Evolutionary conservation across 2,113 vertebrate genomes (phyloP).

Genomic region (Dasyornis broadbenti): DNA sequence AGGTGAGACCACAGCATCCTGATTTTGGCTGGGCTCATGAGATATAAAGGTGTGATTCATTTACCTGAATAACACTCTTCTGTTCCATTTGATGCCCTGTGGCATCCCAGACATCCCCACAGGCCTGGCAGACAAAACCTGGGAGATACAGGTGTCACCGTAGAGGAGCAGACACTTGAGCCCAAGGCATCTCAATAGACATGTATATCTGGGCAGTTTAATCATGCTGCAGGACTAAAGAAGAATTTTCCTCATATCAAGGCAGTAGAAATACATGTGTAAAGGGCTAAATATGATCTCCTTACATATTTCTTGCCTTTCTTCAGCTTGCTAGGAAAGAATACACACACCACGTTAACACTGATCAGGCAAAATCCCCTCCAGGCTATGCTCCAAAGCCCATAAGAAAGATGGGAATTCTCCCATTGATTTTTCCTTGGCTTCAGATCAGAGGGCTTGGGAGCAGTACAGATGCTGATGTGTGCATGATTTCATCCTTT

Average conservation of each 20-base stretch:
- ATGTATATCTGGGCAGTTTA: background rate
- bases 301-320: background rate
- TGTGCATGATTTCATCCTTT: background rate
- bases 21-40: background rate
- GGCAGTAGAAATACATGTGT: background rate
- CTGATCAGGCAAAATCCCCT: background rate
- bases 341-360: background rate
- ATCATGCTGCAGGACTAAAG: background rate
- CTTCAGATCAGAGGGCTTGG: conserved; percentile 19
- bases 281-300: background rate
- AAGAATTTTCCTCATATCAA: background rate
- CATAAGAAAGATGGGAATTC: conserved; percentile 9
- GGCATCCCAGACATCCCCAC: background rate
- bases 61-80: background rate
- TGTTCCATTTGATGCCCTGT: background rate
- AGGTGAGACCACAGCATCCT: background rate
- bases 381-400: conserved; percentile 22
- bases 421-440: conserved; percentile 33
- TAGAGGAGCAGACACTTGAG: background rate
- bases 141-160: background rate
- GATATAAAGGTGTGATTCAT: background rate
- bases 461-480: background rate
- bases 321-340: background rate
- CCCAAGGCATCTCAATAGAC: background rate
- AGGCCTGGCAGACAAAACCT: background rate